Evolutionary conservation across 1,140 invertebrate species (phyloP).

Genomic region (Cydia splendana): DNA sequence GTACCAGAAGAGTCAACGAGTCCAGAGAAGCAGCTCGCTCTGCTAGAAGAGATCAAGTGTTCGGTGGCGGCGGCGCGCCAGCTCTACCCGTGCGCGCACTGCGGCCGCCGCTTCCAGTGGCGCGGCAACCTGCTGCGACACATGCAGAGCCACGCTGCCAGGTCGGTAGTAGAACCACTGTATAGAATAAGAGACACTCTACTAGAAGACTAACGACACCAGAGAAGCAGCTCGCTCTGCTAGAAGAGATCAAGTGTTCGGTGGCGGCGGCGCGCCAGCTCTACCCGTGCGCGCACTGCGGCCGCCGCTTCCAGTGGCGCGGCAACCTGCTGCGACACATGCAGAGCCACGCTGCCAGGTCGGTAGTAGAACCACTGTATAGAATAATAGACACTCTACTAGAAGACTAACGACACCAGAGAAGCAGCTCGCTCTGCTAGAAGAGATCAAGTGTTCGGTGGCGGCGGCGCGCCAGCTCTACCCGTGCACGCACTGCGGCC

Average conservation of each 20-base stretch:
- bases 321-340: slow-evolving; percentile 62
- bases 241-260: slow-evolving; percentile 39
- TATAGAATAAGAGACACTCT: too few relatives aligned
- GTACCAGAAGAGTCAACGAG: slow-evolving; percentile 34
- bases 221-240: slow-evolving; percentile 36
- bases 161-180: slow-evolving; percentile 45
- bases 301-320: slow-evolving; percentile 58
- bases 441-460: slow-evolving; percentile 40
- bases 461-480: slow-evolving; percentile 39
- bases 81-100: slow-evolving; percentile 54
- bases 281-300: slow-evolving; percentile 59
- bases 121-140: slow-evolving; percentile 61
- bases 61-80: slow-evolving; percentile 35
- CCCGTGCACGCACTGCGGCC: slow-evolving; percentile 58
- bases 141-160: slow-evolving; percentile 57
- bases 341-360: slow-evolving; percentile 61
- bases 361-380: slow-evolving; percentile 23
- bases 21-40: slow-evolving; percentile 36
- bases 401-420: slow-evolving; percentile 36
- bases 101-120: slow-evolving; percentile 62
- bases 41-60: slow-evolving; percentile 39
- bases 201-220: slow-evolving; percentile 34
- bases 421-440: slow-evolving; percentile 35
- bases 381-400: slow-evolving; percentile 39
- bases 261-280: slow-evolving; percentile 38